Evolutionary conservation across 2,888 invertebrate genomes (phyloP), one percentile per base, ranked within the genome.

Genomic region (Mythimna albipuncta): DNA sequence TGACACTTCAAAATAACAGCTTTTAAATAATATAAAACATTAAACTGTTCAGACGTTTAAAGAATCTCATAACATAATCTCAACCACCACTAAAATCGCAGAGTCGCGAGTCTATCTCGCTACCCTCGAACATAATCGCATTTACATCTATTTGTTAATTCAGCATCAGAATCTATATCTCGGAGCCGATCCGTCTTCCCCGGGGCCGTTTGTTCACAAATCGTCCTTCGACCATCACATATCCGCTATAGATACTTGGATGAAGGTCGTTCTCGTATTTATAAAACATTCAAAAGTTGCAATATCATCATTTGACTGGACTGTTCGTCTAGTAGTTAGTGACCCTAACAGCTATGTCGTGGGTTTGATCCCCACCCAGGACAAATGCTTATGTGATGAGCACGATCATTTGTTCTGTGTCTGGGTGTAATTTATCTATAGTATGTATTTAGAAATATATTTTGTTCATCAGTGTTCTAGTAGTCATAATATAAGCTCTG

Each of bases 61-160:
- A 13, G 13, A 44, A 44, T 13, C 44, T 13, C 6, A 35, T 0
- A 19, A 1, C 2, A 35, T 59, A n/a, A n/a, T 6, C 6, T 3
- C 2, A 35, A n/a, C 10, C 21, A 67, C 38, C 4, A 26, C 0
- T 7, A 32, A 58, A 54, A 68, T 50, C 41, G n/a, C 61, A 68
- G 54, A 74, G 35, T 79, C 79, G 86, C 75, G 58, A 32, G 63
- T 61, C 62, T 75, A 19, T 47, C 16, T 10, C 5, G 2, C 0
- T 44, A 41, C 58, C 52, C 57, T 62, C 75, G 75, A 77, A 82
- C 80, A 82, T 83, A 87, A 88, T 88, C 87, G 82, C 87, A 90
- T 89, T 90, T 90, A 87, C 89, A 89, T 90, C 84, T 86, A 89
- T 90, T 90, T 88, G 89, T 88, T 90, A 89, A 89, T 88, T 89